Evolutionary conservation across 2,113 vertebrate genomes (phyloP), one percentile per base, ranked within the genome.

Genomic region (Pachycephala philippinensis): DNA sequence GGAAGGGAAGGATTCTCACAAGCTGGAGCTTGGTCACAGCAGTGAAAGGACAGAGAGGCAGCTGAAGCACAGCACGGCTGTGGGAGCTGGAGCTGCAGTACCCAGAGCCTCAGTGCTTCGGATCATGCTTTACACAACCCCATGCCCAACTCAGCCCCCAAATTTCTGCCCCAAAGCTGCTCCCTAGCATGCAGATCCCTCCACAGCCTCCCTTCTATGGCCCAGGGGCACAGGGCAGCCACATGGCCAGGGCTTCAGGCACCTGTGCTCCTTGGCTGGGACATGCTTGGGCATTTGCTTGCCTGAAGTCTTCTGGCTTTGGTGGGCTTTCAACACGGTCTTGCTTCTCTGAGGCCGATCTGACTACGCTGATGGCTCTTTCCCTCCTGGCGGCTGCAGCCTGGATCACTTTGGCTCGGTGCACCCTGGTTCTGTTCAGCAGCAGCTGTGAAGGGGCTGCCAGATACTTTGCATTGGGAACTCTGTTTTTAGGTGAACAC

Each of bases 401-500:
- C 56, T 3, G 3, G 20, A 57, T 64, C 50, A 44, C 53, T 28
- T 23, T 13, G 44, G 76, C 19, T 49, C 23, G 10, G 47, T 40
- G 44, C 71, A 13, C 44, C 37, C 37, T 11, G n/a, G 24, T 56
- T 81, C 76, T 84, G 80, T 33, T 77, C 69, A 33, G 77, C 92
- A 87, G 93, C 40, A 75, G n/a, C 78, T 95, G 95, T 78, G 89
- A 84, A 93, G 78, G 87, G 93, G 68, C 84, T 83, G 69, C 44
- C 84, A 52, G 59, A 63, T 60, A 49, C 31, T 76, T 92, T 93
- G 93, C 94, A 84, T 82, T 47, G 85, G 94, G 89, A 82, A 94
- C 82, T 70, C 40, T 84, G 50, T 54, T 90, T 97, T 92, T 92
- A 96, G 57, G 69, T 77, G 84, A 97, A 92, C 83, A 77, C 81